phyloP scores from a whole-genome alignment of 2,113 vertebrate species.

The Merops nubicus region DNA sequence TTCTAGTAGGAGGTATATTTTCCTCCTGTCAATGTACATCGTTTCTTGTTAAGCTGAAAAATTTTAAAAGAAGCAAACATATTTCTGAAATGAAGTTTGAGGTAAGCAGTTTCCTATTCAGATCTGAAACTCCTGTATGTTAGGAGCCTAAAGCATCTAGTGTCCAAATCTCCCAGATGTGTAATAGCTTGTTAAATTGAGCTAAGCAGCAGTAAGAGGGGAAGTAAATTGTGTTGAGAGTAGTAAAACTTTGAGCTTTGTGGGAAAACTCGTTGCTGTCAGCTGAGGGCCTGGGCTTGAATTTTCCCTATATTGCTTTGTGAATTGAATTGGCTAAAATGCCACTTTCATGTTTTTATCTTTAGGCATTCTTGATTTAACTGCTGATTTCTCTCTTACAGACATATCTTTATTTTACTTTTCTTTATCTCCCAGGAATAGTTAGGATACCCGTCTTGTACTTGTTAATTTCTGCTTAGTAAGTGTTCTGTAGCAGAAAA shows the following conservation, averaged over 20 bases:
- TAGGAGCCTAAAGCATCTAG: not conserved
- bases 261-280: not conserved
- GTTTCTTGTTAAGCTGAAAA: not conserved
- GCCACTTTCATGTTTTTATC: not conserved
- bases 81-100: not conserved
- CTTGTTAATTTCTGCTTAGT: not conserved
- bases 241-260: not conserved
- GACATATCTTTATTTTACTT: not conserved
- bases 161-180: not conserved
- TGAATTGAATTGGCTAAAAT: not conserved
- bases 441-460: not conserved
- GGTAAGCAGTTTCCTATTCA: not conserved
- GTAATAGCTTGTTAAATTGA: not conserved
- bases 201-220: not conserved
- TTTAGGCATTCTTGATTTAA: not conserved
- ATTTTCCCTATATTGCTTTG: not conserved
- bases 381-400: not conserved
- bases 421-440: not conserved
- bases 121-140: not conserved
- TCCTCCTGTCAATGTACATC: not conserved
- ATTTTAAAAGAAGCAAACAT: not conserved
- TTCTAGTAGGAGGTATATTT: not conserved
- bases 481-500: not conserved
- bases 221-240: not conserved
- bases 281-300: not conserved